These are phyloP conservation scores for Geotrupes spiniger DNA, from an alignment of 2,888 invertebrate genomes.

Conservation along the genomic window DNA sequence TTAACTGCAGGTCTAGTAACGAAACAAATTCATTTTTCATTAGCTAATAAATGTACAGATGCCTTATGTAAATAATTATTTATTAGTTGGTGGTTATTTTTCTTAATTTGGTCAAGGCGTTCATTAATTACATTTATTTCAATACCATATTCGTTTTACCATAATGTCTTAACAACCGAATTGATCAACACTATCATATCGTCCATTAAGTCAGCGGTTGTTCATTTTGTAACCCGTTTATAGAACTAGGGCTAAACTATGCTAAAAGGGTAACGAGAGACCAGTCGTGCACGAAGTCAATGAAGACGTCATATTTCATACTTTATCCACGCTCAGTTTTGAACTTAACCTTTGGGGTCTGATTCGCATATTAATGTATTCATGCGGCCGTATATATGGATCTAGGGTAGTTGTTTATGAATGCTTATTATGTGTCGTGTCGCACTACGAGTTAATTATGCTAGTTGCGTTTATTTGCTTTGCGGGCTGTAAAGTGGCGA, in stretches of 20 bases:
- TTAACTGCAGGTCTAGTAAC: no score
- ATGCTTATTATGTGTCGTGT: slow-evolving; percentile 28
- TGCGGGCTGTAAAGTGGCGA: slow-evolving; percentile 24
- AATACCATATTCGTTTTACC: no score
- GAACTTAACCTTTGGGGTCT: slow-evolving; percentile 27
- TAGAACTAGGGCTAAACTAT: background rate
- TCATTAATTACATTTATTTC: no score
- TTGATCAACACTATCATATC: no score
- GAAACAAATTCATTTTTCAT: no score
- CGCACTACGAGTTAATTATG: slow-evolving; percentile 31
- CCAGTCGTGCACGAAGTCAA: slow-evolving; percentile 19
- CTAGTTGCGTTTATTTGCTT: slow-evolving; percentile 28
- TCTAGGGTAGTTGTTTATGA: slow-evolving; percentile 35
- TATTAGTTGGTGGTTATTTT: no score
- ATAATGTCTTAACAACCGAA: no score
- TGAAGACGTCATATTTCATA: slow-evolving; percentile 37
- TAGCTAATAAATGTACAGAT: no score
- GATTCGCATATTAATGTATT: slow-evolving; percentile 32
- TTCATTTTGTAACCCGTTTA: no score
- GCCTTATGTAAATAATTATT: no score
- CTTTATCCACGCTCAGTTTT: slow-evolving; percentile 33
- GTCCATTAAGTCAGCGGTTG: no score
- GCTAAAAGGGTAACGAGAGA: slow-evolving; percentile 2
- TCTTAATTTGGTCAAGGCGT: no score
- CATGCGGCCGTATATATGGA: slow-evolving; percentile 32